Percentiles rank a stretch among this genome's conserved stretches.
Conservation (phyloP, 2,888 invertebrate genomes). For the Drosophila nr. perissopoda region DNA sequence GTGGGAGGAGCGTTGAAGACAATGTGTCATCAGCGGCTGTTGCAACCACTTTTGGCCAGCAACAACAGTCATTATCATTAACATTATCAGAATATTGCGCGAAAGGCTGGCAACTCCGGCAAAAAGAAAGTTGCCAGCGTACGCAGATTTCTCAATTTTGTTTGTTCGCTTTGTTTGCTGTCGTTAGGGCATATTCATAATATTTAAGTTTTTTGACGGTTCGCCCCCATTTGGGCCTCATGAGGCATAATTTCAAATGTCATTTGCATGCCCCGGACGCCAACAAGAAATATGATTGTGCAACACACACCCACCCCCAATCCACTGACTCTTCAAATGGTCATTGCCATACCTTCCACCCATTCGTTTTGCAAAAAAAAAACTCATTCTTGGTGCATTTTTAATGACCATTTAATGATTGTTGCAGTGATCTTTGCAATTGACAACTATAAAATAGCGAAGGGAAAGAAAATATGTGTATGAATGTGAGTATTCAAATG, state of each 20-base stretch:
- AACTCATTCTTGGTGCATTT: slow-evolving; percentile 36
- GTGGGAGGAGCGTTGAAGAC: slow-evolving; percentile 1
- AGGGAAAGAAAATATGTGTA: neutral
- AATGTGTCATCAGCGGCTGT: slow-evolving; percentile 57
- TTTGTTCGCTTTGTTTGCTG: slow-evolving; percentile 18
- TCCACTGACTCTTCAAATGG: neutral
- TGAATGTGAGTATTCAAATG: neutral
- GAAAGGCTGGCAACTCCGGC: slow-evolving; percentile 30
- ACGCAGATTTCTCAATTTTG: slow-evolving; percentile 15
- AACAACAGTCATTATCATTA: slow-evolving; percentile 63
- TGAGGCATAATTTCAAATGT: slow-evolving; percentile 65
- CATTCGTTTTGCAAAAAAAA: neutral
- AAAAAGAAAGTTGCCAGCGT: slow-evolving; percentile 16
- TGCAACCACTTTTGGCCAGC: slow-evolving; percentile 28
- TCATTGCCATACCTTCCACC: neutral
- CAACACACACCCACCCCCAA: neutral
- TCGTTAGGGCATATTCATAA: slow-evolving; percentile 57
- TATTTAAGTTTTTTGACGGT: slow-evolving; percentile 32
- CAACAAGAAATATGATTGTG: slow-evolving; percentile 40
- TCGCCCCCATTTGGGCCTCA: slow-evolving; percentile 57
- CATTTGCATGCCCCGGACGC: slow-evolving; percentile 57
- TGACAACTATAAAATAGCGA: neutral
- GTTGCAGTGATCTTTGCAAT: slow-evolving; percentile 31
- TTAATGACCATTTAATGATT: slow-evolving; percentile 69
- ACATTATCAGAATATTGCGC: slow-evolving; percentile 47